Percentiles rank a stretch among this genome's conserved stretches.
Conservation (phyloP, 2,113 vertebrate genomes). For the Albula goreensis region DNA sequence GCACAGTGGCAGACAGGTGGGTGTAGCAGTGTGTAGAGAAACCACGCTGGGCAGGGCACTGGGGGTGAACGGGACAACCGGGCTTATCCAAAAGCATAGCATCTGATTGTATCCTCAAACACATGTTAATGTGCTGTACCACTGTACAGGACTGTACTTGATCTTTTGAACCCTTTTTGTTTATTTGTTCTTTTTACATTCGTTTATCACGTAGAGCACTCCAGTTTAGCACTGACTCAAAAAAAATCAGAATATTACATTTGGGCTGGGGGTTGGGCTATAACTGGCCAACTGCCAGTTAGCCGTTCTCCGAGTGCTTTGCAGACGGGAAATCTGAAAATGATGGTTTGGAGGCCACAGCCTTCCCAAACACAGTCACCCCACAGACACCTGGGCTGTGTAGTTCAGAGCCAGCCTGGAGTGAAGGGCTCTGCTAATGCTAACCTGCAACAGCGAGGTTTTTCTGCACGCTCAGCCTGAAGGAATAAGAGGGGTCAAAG, state of each 20-base stretch:
- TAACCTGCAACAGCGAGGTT: not conserved
- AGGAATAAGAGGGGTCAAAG: not conserved
- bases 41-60: not conserved
- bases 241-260: not conserved
- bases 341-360: not conserved
- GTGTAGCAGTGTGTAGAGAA: constrained; percentile 16
- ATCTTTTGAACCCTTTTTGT: not conserved
- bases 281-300: not conserved
- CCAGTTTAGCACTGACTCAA: constrained; percentile 3
- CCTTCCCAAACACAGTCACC: not conserved
- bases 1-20: constrained; percentile 14
- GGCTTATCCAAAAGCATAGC: not conserved
- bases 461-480: not conserved
- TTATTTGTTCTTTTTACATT: not conserved
- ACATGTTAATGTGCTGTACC: not conserved
- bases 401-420: too few relatives aligned
- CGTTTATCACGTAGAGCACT: not conserved
- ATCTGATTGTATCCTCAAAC: not conserved
- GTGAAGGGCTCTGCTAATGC: too few relatives aligned
- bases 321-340: not conserved
- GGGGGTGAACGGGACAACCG: not conserved
- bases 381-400: not conserved
- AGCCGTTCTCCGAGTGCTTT: not conserved
- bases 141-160: not conserved
- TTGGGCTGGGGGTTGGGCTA: too few relatives aligned